Base-by-base conservation (phyloP, 1,140 invertebrate genomes). In the Pogonognathellus flavescens region DNA sequence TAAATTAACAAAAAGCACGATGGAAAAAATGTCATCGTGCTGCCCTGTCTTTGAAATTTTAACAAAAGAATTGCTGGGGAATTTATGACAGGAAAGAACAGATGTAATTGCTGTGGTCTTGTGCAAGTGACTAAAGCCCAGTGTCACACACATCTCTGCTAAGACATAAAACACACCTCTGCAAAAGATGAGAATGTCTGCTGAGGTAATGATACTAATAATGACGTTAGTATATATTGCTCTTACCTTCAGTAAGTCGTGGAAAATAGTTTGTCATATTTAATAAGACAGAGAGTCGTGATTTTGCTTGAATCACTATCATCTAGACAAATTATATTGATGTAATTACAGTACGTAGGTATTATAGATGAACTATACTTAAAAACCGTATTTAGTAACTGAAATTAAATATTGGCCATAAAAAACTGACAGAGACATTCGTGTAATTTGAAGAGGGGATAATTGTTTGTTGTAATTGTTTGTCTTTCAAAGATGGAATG, bases 281-380 rank as follows among this genome's bases (percentile, higher is more conserved):
- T 76, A 76, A 49, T 76, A 25, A 76, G 70, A 76, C 25, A 76
- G 70, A 76, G 1, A 49, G 41, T 76, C 70, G 70, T 76, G 70
- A 76, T 31, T 76, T 13, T 9, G 31, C 2, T 41, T 41, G 31
- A 6, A 41, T n/a, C n/a, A n/a, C 1, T 41, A 41, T 6, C 31
- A 41, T 41, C 6, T 41, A 41, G 31, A 1, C 31, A 41, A n/a
- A n/a, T n/a, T n/a, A n/a, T n/a, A n/a, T n/a, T n/a, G n/a, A n/a
- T n/a, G n/a, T n/a, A n/a, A n/a, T n/a, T n/a, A n/a, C n/a, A n/a
- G n/a, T n/a, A n/a, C n/a, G n/a, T n/a, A n/a, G n/a, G n/a, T n/a
- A n/a, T 41, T 41, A 3, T 41, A 41, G 2, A 41, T 41, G 6
- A 41, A 41, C 31, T 6, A 41, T 41, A n/a, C n/a, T n/a, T n/a